Evolutionary conservation across 2,888 invertebrate species (phyloP).

Genomic region (Platycheirus albimanus): DNA sequence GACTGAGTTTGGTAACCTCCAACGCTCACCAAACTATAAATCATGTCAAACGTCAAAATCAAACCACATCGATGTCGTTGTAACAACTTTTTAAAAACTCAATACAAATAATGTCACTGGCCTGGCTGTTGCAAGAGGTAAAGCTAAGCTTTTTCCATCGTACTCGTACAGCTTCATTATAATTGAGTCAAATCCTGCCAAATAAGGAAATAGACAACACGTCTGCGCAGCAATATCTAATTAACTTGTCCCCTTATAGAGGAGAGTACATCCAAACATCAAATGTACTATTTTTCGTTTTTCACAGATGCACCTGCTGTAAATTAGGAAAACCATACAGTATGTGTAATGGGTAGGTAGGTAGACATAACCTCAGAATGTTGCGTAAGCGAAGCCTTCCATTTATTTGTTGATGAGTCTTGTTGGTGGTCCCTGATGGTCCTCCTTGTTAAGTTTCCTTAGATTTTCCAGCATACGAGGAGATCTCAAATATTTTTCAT

Average conservation of each 20-base stretch:
- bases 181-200: conserved; percentile 52
- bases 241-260: conserved; percentile 52
- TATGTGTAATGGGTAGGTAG: neutral
- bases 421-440: conserved; percentile 15
- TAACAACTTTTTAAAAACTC: conserved; percentile 40
- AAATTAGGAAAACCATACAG: conserved; percentile 24
- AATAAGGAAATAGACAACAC: conserved; percentile 42
- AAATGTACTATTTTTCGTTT: conserved; percentile 1
- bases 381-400: conserved; percentile 32
- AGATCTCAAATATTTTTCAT: neutral
- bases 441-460: neutral
- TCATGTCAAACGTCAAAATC: conserved; percentile 32
- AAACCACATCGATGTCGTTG: conserved; percentile 9
- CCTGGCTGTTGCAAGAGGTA: neutral
- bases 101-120: conserved; percentile 21
- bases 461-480: too few relatives aligned
- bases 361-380: conserved; percentile 30
- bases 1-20: conserved; percentile 19
- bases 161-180: conserved; percentile 18
- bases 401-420: conserved; percentile 27
- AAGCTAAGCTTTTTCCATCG: conserved; percentile 12
- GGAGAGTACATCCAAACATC: conserved; percentile 11
- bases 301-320: conserved; percentile 30
- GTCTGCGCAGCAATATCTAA: conserved; percentile 38
- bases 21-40: conserved; percentile 15